Evolutionary conservation across 2,113 vertebrate genomes (phyloP).

Genomic region (Plecotus auritus): DNA sequence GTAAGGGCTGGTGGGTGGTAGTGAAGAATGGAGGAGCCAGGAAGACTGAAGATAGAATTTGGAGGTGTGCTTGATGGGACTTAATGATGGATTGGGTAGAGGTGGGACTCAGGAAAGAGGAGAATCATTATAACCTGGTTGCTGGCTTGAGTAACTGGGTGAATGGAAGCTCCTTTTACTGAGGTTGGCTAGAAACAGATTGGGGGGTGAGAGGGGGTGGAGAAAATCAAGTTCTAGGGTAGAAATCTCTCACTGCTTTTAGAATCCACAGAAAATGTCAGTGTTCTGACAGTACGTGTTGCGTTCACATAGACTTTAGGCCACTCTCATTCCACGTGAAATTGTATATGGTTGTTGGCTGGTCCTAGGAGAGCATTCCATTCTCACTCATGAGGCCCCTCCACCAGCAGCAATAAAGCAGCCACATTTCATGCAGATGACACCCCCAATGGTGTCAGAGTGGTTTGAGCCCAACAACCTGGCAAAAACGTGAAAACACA

Average conservation of each 20-base stretch:
- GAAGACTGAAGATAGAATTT: neutral
- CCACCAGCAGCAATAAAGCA: neutral
- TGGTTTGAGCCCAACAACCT: neutral
- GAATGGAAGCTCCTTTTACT: neutral
- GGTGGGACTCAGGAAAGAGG: neutral
- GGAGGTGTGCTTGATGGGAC: neutral
- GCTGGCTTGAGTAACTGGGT: neutral
- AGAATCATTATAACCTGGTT: neutral
- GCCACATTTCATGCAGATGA: neutral
- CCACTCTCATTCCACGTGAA: neutral
- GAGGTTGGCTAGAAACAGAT: neutral
- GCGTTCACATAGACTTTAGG: neutral
- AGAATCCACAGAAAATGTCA: neutral
- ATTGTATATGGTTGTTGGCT: neutral
- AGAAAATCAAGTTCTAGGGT: neutral
- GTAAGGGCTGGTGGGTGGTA: neutral
- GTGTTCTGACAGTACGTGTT: neutral
- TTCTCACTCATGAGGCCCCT: neutral
- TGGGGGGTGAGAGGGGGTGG: fast-evolving
- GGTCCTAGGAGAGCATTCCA: neutral
- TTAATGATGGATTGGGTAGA: neutral
- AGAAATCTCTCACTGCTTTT: neutral
- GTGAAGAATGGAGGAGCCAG: neutral
- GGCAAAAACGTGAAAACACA: neutral
- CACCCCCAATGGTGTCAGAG: neutral